Evolutionary conservation across 2,113 vertebrate species (phyloP), one percentile per base, ranked within the genome.

Genomic region (Spizaetus ornatus): DNA sequence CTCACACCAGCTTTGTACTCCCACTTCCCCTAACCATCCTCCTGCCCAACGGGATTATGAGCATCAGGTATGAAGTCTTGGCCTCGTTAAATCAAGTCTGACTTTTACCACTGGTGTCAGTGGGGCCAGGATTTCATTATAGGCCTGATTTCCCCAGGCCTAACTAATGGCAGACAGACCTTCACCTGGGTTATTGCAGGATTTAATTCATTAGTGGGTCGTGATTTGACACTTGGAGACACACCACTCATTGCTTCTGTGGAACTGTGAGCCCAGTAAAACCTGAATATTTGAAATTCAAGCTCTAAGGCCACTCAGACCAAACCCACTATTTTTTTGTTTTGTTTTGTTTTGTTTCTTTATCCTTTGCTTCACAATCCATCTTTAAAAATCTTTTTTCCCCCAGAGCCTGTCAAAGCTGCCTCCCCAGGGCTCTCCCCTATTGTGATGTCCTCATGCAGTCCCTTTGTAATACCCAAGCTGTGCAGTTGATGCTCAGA

Each of bases 381-480:
- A 87, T 43, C 62, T 93, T 93, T 73, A 90, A 94, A 95, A 94
- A 87, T 45, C 62, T 78, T 74, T 90, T 48, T 95, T 70, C 86
- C 91, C 86, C 43, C 40, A 48, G 70, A 95, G 58, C 61, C 86
- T 62, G 53, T 92, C 74, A 88, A 65, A 94, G 86, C 92, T 92
- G 79, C 89, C 73, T 95, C 91, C 86, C 88, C 61, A 55, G 94
- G 73, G 73, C 82, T 80, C 87, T 95, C 76, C 82, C 71, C 59
- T 63, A 18, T 86, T 88, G 91, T 80, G 74, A 6, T 52, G 78
- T 91, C 93, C 71, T 91, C 65, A 14, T 47, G 92, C 85, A 77
- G 73, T 92, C 70, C 71, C 93, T 95, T 72, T 95, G 89, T 96
- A 87, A 93, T n/a, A 82, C 65, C 77, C 74, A 78, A 80, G 85